Percentiles rank a stretch among this genome's conserved stretches.
These are phyloP conservation scores for Acleris laterana DNA, from an alignment of 2,888 invertebrate species.

Conservation along the genomic window DNA sequence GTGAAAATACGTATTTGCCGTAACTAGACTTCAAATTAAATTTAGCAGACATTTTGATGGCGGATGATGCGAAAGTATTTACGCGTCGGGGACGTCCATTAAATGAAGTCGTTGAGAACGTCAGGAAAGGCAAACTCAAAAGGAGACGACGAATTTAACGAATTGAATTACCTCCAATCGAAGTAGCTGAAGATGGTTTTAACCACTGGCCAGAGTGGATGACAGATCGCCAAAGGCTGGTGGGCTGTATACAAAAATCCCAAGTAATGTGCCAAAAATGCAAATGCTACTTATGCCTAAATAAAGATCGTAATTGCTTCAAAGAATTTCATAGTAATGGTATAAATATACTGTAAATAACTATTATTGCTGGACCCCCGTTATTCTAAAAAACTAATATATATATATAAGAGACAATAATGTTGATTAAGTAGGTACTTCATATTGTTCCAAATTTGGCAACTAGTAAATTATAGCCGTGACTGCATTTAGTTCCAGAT, in stretches of 20 bases:
- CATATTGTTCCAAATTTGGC: too few species aligned
- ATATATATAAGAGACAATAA: too few species aligned
- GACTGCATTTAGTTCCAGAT: too few species aligned
- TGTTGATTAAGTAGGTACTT: too few species aligned
- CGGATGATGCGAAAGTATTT: neutral
- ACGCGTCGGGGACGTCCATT: neutral
- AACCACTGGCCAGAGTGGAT: neutral
- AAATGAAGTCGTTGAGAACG: neutral
- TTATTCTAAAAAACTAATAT: too few species aligned
- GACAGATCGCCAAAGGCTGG: neutral
- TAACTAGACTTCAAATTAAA: too few species aligned
- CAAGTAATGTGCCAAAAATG: neutral
- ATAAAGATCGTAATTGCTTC: conserved; percentile 1
- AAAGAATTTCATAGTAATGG: neutral
- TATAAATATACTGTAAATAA: neutral
- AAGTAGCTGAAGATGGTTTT: neutral
- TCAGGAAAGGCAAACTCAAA: neutral
- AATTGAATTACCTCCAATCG: neutral
- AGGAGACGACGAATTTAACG: too few species aligned
- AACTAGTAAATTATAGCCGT: too few species aligned
- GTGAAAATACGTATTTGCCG: too few species aligned
- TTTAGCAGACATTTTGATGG: too few species aligned
- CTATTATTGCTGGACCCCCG: too few species aligned
- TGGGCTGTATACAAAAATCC: neutral
- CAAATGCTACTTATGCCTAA: neutral